Evolutionary conservation across 2,888 invertebrate species (phyloP), one percentile per base, ranked within the genome.

Genomic region (Yponomeuta plumbellus): DNA sequence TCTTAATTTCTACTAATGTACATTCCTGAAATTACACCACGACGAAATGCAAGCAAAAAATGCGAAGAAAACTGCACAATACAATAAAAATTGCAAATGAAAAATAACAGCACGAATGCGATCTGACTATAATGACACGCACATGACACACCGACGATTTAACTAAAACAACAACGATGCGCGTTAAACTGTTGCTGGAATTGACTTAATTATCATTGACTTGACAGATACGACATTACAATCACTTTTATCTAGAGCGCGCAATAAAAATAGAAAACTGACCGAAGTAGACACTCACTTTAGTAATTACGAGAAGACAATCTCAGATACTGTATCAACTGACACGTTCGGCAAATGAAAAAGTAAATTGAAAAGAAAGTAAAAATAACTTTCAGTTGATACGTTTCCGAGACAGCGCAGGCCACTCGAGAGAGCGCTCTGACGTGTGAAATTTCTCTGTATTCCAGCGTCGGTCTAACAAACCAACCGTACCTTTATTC

Each of bases 401-500:
- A 22, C 23, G 59, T 23, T 23, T 59, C 59, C 23, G 59, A 59
- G 59, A 59, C 11, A 59, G n/a, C 21, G 22, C 58, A 59, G 22
- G 23, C 22, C 22, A 22, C 13, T 21, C 39, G 26, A 3, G 23
- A 34, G 62, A 26, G n/a, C 23, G 62, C 13, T 63, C 26, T 63
- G 44, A 63, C 20, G 26, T 61, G 34, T 61, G 21, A 21, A 44
- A 44, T 61, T 80, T 82, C 73, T 88, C 88, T 88, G 76, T 79
- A 83, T 91, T 91, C 75, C 91, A 91, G 91, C 80, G 81, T 84
- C 80, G 89, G 90, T 85, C 86, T 90, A 78, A 88, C 84, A 80
- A 88, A 88, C 81, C 85, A 92, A 71, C 91, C 92, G 70, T 90
- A 91, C 78, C 84, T 91, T 77, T 91, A 91, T 80, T 87, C 91